Conservation (phyloP, 2,113 vertebrate species). For the Pseudorhombus dupliciocellatus region DNA sequence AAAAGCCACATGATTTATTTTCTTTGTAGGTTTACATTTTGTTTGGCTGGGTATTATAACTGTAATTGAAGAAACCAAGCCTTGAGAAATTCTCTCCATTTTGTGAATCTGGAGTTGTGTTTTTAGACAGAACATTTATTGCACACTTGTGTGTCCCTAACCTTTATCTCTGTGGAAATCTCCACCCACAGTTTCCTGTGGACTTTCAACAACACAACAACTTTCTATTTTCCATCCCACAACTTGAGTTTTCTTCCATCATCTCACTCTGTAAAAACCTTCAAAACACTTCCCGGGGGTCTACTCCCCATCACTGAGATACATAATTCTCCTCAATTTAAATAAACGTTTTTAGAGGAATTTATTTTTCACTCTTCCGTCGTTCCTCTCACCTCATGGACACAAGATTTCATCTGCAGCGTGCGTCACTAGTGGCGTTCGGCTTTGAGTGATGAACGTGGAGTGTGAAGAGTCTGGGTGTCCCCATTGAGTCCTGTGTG, state of each 20-base stretch:
- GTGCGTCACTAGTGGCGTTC: conserved; percentile 26
- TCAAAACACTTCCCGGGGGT: not conserved
- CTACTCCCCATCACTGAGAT: conserved; percentile 13
- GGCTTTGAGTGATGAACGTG: conserved; percentile 18
- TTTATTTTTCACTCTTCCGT: not conserved
- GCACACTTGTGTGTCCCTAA: not conserved
- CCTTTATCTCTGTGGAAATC: not conserved
- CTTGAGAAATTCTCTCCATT: too few species aligned
- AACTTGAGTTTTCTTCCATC: conserved; percentile 7
- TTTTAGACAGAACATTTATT: not conserved
- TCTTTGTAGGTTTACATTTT: not conserved
- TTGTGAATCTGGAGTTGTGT: not conserved
- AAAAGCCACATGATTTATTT: not conserved
- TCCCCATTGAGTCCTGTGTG: not conserved
- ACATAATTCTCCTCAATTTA: not conserved
- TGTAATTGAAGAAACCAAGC: too few species aligned
- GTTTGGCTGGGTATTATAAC: accelerated
- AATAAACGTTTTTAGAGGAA: not conserved
- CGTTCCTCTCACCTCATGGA: conserved; percentile 20
- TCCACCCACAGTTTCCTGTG: not conserved
- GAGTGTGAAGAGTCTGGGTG: conserved; percentile 23
- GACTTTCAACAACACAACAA: not conserved
- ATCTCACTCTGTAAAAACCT: not conserved
- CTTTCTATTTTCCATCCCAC: conserved; percentile 30
- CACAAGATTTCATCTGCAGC: conserved; percentile 7